phyloP scores from a whole-genome alignment of 2,113 vertebrate species.

The Rhipidura dahli region DNA sequence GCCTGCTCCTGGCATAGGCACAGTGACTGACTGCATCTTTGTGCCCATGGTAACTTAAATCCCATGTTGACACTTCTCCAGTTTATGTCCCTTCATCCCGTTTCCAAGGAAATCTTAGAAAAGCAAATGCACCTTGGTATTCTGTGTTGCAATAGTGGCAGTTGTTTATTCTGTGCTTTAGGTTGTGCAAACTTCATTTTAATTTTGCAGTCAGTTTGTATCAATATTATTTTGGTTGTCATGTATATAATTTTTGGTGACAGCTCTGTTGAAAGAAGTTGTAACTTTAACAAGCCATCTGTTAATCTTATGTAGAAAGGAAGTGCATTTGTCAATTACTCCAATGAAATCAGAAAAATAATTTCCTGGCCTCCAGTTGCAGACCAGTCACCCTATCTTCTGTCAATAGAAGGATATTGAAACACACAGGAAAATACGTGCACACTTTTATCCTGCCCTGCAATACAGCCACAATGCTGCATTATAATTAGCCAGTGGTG shows the following conservation, averaged over 20 bases:
- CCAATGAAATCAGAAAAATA: conserved; percentile 83
- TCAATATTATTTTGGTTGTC: conserved; percentile 69
- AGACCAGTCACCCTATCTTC: conserved; percentile 75
- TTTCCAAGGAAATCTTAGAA: not conserved
- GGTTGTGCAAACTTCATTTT: conserved; percentile 17
- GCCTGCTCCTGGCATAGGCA: not conserved
- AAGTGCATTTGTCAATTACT: conserved; percentile 65
- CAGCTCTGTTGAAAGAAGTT: conserved; percentile 51
- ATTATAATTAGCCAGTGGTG: conserved; percentile 57
- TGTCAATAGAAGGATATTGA: conserved; percentile 92
- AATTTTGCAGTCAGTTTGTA: conserved; percentile 54
- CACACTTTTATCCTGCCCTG: conserved; percentile 36
- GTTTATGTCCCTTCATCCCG: not conserved
- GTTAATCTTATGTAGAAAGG: conserved; percentile 63
- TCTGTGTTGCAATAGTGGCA: not conserved
- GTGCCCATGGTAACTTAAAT: not conserved
- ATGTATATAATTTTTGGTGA: conserved; percentile 20
- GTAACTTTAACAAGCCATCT: conserved; percentile 72
- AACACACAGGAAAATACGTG: conserved; percentile 56
- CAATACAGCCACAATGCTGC: conserved; percentile 10
- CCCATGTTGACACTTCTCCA: not conserved
- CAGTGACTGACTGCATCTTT: not conserved
- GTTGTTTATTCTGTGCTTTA: conserved; percentile 30
- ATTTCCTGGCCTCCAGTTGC: conserved; percentile 82
- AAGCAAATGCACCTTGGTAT: not conserved